These are phyloP conservation scores for Drosophila anomalipes DNA, from an alignment of 2,888 invertebrate genomes.

Conservation along the genomic window DNA sequence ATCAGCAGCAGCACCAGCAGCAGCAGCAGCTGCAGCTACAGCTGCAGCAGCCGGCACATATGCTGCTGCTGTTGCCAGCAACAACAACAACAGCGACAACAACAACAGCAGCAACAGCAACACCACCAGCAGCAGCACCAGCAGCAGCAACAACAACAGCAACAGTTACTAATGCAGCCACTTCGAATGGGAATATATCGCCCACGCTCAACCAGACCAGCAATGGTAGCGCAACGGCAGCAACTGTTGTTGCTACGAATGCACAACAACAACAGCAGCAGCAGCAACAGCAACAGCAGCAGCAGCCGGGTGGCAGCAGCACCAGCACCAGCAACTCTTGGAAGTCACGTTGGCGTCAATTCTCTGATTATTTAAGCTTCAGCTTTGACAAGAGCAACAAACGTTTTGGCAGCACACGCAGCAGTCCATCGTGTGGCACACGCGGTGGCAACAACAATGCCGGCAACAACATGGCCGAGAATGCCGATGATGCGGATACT, in stretches of 20 bases:
- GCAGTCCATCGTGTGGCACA: slow-evolving; percentile 70
- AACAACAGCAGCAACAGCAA: slow-evolving; percentile 3
- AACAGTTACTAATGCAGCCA: slow-evolving; percentile 30
- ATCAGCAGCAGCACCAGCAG: slow-evolving; percentile 33
- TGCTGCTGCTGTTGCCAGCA: slow-evolving; percentile 21
- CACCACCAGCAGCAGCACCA: slow-evolving; percentile 2
- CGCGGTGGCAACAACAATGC: slow-evolving; percentile 68
- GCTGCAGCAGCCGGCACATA: slow-evolving; percentile 27
- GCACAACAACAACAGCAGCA: slow-evolving; percentile 25
- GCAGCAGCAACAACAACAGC: slow-evolving; percentile 29
- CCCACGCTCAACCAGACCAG: slow-evolving; percentile 66
- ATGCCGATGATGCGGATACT: not conserved
- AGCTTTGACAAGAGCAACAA: slow-evolving; percentile 85
- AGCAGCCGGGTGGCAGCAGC: slow-evolving; percentile 27
- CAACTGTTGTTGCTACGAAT: slow-evolving; percentile 72
- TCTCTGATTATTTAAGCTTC: slow-evolving; percentile 85
- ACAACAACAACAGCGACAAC: slow-evolving; percentile 3
- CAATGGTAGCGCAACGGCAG: slow-evolving; percentile 57
- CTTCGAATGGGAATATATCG: slow-evolving; percentile 80
- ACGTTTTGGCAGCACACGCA: slow-evolving; percentile 83
- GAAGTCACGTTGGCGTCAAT: slow-evolving; percentile 84
- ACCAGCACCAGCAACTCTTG: slow-evolving; percentile 73
- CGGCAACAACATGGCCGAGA: not conserved
- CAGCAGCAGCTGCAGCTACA: slow-evolving; percentile 4
- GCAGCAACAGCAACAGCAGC: slow-evolving; percentile 35